Percentiles rank a stretch among this genome's conserved stretches.
phyloP scores from a whole-genome alignment of 2,888 invertebrate genomes.

The Rhagonycha lutea region DNA sequence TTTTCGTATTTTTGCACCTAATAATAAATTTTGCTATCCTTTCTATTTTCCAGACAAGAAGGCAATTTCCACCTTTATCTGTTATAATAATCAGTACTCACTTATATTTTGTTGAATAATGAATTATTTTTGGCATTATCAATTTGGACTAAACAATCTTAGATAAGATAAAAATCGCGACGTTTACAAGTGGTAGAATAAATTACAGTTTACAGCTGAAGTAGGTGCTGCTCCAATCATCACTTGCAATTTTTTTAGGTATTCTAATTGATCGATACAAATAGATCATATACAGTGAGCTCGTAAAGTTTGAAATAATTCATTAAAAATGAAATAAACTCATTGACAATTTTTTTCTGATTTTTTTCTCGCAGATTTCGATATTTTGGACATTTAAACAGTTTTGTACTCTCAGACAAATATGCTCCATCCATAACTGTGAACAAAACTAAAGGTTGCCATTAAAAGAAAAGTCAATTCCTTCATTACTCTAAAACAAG shows the following conservation, averaged over 20 bases:
- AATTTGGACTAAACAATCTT: background rate
- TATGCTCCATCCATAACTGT: no score
- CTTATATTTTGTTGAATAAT: no score
- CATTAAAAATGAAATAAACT: no score
- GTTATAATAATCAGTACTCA: no score
- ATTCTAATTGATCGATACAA: background rate
- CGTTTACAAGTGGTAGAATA: background rate
- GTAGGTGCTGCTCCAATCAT: background rate
- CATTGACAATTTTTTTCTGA: no score
- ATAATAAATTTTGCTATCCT: background rate
- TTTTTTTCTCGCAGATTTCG: no score
- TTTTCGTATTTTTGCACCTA: background rate
- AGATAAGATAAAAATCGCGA: background rate
- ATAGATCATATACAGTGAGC: background rate
- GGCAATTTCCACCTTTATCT: background rate
- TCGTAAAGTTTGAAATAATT: no score
- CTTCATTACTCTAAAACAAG: no score
- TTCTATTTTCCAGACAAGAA: background rate
- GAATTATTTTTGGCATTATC: background rate
- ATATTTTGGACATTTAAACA: no score
- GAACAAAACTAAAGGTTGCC: no score
- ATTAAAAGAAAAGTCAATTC: no score
- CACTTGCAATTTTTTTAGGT: background rate
- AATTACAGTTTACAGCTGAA: background rate
- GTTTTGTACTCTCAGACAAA: no score